Evolutionary conservation across 1,140 invertebrate species (phyloP), one percentile per base, ranked within the genome.

Genomic region (Cyrtorhinus lividipennis): DNA sequence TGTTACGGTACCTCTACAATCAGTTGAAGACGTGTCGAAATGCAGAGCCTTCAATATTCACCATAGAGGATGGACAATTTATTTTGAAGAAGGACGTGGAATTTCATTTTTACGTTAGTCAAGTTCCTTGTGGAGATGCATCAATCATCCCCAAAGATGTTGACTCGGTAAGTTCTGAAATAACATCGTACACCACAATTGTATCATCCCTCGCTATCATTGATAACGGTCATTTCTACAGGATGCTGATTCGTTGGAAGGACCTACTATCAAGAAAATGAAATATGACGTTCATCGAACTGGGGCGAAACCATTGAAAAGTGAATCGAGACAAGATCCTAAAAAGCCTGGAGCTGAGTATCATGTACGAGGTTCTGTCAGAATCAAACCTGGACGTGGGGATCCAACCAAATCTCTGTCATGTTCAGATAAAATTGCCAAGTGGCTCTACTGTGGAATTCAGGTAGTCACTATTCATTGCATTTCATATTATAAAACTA

Each of bases 41-140:
- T 67, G 26, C 62, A 71, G 22, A 45, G 66, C 23, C 80, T 62
- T 68, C 73, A 46, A 67, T 78, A 62, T 78, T 80, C 64, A 62
- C 72, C 24, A 68, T 72, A 15, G 64, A 71, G 1, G 65, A 66
- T 5, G 60, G 68, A 46, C 71, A 68, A 62, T 82, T 80, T 71
- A 66, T n/a, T 5, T 24, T 69, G 15, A 83, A 80, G 66, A 59
- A 75, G n/a, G 73, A 75, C 12, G 71, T 90, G 53, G 76, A 79
- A 15, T 94, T 93, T 75, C 85, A 93, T 73, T 87, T 96, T 69
- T 92, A 87, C 70, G 84, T 86, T 23, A 92, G 86, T 66, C 87
- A 92, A 70, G 82, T 85, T 44, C 93, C 92, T 53, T 97, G 93
- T 77, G 94, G 94, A 0, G 94, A 97, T 82, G 92, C 91, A 22